phyloP scores from a whole-genome alignment of 2,113 vertebrate species.

The crab-eating macaque (Macaca fascicularis) region DNA sequence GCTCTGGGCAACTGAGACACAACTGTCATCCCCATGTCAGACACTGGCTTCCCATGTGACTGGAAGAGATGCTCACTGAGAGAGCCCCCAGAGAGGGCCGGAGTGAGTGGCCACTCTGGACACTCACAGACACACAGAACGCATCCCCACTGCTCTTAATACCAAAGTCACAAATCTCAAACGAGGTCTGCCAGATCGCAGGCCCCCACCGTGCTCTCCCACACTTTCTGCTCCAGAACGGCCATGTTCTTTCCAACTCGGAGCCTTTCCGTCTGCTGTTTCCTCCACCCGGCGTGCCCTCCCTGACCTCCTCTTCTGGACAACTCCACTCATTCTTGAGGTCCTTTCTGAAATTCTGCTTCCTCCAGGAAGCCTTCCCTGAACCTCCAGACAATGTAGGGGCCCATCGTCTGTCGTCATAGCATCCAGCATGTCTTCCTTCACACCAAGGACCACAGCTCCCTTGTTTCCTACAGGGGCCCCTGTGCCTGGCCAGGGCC shows the following conservation, averaged over 20 bases:
- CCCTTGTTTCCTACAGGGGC: too few relatives aligned
- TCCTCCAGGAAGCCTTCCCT: background rate
- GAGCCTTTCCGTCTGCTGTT: background rate
- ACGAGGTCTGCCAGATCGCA: fast-evolving
- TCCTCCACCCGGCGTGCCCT: background rate
- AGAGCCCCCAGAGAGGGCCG: fast-evolving
- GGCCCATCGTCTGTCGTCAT: background rate
- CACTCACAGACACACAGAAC: background rate
- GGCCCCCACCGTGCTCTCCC: background rate
- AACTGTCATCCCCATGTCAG: background rate
- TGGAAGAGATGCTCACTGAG: fast-evolving
- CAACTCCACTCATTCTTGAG: background rate
- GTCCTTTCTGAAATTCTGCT: background rate
- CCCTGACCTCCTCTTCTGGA: background rate
- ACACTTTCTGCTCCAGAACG: background rate
- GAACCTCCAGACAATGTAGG: background rate
- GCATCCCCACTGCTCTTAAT: background rate
- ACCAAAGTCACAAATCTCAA: background rate
- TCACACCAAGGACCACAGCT: background rate
- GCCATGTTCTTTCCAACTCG: fast-evolving
- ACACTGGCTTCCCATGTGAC: background rate
- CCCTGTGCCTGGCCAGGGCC: background rate
- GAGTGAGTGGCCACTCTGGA: too few relatives aligned
- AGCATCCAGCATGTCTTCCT: background rate
- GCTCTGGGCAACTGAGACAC: background rate